These are phyloP conservation scores for Deroplatys truncata DNA, from an alignment of 2,888 invertebrate genomes.

Conservation along the genomic window DNA sequence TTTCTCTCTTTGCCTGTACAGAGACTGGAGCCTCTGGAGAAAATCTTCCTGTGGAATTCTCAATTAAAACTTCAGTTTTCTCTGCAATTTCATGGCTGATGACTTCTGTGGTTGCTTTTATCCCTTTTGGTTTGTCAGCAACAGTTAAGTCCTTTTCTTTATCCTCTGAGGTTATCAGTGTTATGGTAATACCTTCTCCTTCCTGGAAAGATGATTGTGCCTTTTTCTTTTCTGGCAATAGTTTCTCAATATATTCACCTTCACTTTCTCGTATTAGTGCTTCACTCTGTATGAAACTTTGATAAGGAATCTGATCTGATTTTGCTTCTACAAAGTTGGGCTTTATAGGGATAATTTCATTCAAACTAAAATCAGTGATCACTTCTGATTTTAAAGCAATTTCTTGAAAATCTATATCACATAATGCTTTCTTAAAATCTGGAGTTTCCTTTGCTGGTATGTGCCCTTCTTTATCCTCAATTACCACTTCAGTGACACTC, in stretches of 20 bases:
- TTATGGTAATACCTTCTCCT: conserved; percentile 37
- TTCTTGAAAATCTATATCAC: conserved; percentile 50
- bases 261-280: conserved; percentile 57
- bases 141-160: conserved; percentile 38
- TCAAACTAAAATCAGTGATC: conserved; percentile 48
- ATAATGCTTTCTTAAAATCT: conserved; percentile 49
- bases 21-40: conserved; percentile 49
- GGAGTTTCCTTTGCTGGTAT: conserved; percentile 44
- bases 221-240: conserved; percentile 47
- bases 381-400: conserved; percentile 59
- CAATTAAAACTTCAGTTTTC: conserved; percentile 48
- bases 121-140: conserved; percentile 43
- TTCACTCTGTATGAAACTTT: conserved; percentile 56
- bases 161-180: conserved; percentile 38
- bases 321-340: conserved; percentile 45
- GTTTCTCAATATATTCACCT: conserved; percentile 42
- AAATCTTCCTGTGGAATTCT: conserved; percentile 45
- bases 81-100: conserved; percentile 51
- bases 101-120: conserved; percentile 48
- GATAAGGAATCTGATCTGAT: conserved; percentile 49
- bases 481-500: conserved; percentile 50
- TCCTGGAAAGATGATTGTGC: conserved; percentile 45
- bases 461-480: conserved; percentile 48
- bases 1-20: conserved; percentile 44
- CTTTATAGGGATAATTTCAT: conserved; percentile 30